These are phyloP conservation scores for Drosophila micromelanica DNA, from an alignment of 1,140 invertebrate genomes.

Conservation along the genomic window DNA sequence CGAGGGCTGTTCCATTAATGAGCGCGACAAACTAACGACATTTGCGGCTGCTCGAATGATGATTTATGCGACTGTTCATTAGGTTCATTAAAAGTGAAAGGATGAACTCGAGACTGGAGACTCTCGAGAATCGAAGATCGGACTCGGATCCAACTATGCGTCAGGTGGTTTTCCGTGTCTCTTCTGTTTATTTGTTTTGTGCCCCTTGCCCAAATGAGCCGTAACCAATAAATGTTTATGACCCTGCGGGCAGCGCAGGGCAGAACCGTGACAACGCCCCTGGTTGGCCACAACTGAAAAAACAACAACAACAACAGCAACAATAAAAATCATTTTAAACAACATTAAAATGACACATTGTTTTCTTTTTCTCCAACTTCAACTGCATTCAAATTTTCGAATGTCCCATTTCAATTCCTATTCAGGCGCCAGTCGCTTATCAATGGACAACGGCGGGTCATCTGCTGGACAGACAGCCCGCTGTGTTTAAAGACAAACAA, in stretches of 20 bases:
- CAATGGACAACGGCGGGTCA: constrained; percentile 38
- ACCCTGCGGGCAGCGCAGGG: constrained; percentile 35
- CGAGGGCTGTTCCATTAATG: constrained; percentile 60
- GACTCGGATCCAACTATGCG: constrained; percentile 24
- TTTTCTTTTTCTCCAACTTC: constrained; percentile 12
- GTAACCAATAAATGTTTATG: constrained; percentile 79
- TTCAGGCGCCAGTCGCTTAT: constrained; percentile 41
- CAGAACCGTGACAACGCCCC: constrained; percentile 30
- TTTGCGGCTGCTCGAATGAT: constrained; percentile 60
- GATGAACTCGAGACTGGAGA: constrained; percentile 46
- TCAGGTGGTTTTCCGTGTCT: constrained; percentile 43
- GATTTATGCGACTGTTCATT: constrained; percentile 76
- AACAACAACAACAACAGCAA: constrained; percentile 44
- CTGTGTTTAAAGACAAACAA: constrained; percentile 30
- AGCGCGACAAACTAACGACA: constrained; percentile 72
- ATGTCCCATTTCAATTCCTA: constrained; percentile 1
- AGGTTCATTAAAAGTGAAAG: constrained; percentile 80
- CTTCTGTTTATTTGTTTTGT: constrained; percentile 66
- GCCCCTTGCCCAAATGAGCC: constrained; percentile 58
- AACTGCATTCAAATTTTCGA: not conserved
- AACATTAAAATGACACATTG: constrained; percentile 80
- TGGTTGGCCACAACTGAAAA: constrained; percentile 37
- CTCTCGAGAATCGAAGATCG: constrained; percentile 17
- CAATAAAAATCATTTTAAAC: constrained; percentile 67
- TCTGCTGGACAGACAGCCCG: constrained; percentile 40